Conservation (phyloP, 1,140 invertebrate genomes). For the Cotesia chilonis region DNA sequence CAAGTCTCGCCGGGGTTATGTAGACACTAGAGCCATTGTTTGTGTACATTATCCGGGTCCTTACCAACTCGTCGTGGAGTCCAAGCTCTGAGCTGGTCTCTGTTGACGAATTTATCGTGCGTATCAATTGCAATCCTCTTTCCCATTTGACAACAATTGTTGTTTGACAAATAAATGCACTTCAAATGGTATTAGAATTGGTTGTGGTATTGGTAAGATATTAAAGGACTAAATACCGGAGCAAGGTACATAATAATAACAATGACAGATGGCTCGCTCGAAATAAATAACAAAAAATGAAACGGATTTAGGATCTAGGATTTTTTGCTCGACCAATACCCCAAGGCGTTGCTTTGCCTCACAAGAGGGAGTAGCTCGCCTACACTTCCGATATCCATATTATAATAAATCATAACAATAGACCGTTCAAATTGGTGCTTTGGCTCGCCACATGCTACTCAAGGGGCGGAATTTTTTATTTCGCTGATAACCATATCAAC, state of each 20-base stretch:
- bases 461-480: slow-evolving; percentile 16
- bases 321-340: slow-evolving; percentile 33
- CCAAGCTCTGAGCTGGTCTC: too few relatives aligned
- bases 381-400: slow-evolving; percentile 45
- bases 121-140: too few relatives aligned
- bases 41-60: slow-evolving; percentile 10
- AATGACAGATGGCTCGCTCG: too few relatives aligned
- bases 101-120: too few relatives aligned
- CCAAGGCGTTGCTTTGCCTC: slow-evolving; percentile 38
- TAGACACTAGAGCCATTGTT: slow-evolving; percentile 36
- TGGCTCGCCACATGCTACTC: slow-evolving; percentile 52
- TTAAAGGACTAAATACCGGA: too few relatives aligned
- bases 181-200: too few relatives aligned
- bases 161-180: too few relatives aligned
- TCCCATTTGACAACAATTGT: too few relatives aligned
- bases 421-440: slow-evolving; percentile 55
- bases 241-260: too few relatives aligned
- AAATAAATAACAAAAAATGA: slow-evolving; percentile 8
- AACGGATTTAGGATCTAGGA: slow-evolving; percentile 34
- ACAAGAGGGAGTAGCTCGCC: slow-evolving; percentile 44
- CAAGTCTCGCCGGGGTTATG: slow-evolving; percentile 40
- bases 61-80: slow-evolving; percentile 17
- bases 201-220: too few relatives aligned
- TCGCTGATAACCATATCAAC: slow-evolving; percentile 42
- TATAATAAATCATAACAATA: slow-evolving; percentile 55